Conservation (phyloP, 2,888 invertebrate genomes). For the Sphaerophoria taeniata region DNA sequence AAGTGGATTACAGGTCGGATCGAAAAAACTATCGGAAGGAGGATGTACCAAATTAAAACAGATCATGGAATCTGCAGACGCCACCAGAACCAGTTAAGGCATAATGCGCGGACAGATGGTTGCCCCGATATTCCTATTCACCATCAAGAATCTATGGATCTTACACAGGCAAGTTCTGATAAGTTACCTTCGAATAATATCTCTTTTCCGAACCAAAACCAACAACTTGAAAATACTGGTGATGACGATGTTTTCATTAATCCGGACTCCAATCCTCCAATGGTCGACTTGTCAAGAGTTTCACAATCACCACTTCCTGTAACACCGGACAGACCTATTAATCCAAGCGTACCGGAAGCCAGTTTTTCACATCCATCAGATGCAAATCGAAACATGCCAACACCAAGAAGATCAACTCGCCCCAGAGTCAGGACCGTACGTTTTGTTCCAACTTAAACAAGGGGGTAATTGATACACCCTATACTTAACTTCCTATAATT, state of each 20-base stretch:
- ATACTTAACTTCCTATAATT: background rate
- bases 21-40: background rate
- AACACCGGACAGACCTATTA: background rate
- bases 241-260: conserved; percentile 14
- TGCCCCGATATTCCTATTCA: background rate
- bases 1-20: background rate
- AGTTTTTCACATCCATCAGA: background rate
- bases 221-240: background rate
- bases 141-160: background rate
- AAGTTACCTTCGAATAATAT: background rate
- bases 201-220: conserved; percentile 1
- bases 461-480: conserved; percentile 14
- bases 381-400: background rate
- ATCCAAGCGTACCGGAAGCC: background rate
- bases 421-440: background rate
- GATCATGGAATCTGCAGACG: conserved; percentile 8
- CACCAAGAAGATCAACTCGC: background rate
- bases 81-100: background rate
- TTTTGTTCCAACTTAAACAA: conserved; percentile 13
- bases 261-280: conserved; percentile 14
- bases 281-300: conserved; percentile 10
- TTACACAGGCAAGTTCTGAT: conserved; percentile 8
- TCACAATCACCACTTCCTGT: background rate
- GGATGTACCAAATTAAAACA: conserved; percentile 6
- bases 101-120: background rate